phyloP scores from a whole-genome alignment of 2,888 invertebrate genomes.

The Laothoe populi region DNA sequence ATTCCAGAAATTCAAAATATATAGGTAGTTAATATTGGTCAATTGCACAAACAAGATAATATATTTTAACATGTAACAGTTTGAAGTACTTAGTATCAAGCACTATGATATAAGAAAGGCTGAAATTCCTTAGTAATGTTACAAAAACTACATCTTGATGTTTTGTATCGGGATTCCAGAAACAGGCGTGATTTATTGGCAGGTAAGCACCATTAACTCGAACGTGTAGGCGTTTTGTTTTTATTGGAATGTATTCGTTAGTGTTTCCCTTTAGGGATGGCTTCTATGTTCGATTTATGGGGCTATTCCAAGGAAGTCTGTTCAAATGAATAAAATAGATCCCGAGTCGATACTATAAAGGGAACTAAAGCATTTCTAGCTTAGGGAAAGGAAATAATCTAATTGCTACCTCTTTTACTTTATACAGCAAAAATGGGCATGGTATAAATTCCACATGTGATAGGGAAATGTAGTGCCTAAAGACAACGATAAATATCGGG shows the following conservation, averaged over 20 bases:
- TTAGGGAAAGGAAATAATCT: neutral
- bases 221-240: constrained; percentile 23
- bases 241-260: constrained; percentile 21
- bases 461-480: too few species aligned
- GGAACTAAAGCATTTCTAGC: neutral
- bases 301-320: neutral
- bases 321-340: neutral
- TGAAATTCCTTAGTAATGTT: neutral
- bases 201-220: constrained; percentile 20
- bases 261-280: neutral
- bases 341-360: neutral
- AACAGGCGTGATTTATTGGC: constrained; percentile 11
- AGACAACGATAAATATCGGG: too few species aligned
- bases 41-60: neutral
- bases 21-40: neutral
- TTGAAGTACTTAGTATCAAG: neutral
- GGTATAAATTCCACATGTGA: too few species aligned
- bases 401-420: neutral
- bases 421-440: too few species aligned
- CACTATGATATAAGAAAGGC: constrained; percentile 2
- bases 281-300: constrained; percentile 2
- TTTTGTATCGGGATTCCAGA: neutral
- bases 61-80: neutral
- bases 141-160: neutral
- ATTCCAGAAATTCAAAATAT: too few species aligned